These are phyloP conservation scores for Coptodon rendalli DNA, from an alignment of 2,113 vertebrate species.

Conservation along the genomic window DNA sequence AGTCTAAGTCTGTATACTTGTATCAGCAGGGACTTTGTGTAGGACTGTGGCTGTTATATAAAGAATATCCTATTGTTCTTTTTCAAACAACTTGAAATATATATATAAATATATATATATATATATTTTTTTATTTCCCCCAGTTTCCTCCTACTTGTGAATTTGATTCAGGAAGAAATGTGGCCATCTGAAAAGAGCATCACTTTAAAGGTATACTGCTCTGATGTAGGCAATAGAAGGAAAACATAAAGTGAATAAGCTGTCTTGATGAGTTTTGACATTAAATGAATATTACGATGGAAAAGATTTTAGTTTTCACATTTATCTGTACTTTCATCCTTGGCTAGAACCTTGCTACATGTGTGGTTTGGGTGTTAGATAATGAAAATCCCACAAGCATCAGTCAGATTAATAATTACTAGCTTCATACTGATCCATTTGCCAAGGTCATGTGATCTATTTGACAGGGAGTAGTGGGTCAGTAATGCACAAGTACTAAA, in stretches of 20 bases:
- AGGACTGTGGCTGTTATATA: not conserved
- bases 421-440: not conserved
- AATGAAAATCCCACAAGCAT: not conserved
- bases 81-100: not conserved
- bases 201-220: not conserved
- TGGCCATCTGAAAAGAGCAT: not conserved
- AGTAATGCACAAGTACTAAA: not conserved
- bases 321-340: not conserved
- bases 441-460: not conserved
- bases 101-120: not conserved
- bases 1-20: not conserved
- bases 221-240: not conserved
- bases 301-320: not conserved
- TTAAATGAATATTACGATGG: not conserved
- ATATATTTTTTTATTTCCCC: not conserved
- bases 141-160: not conserved
- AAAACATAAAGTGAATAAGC: not conserved
- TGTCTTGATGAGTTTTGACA: not conserved
- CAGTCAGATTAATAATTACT: not conserved
- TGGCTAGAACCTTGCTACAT: not conserved
- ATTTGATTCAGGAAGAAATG: not conserved
- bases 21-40: conserved; percentile 24
- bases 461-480: accelerated
- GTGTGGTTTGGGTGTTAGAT: not conserved
- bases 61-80: conserved; percentile 29